Base-by-base conservation (phyloP, 2,888 invertebrate genomes). In the Plagiodera versicolora region DNA sequence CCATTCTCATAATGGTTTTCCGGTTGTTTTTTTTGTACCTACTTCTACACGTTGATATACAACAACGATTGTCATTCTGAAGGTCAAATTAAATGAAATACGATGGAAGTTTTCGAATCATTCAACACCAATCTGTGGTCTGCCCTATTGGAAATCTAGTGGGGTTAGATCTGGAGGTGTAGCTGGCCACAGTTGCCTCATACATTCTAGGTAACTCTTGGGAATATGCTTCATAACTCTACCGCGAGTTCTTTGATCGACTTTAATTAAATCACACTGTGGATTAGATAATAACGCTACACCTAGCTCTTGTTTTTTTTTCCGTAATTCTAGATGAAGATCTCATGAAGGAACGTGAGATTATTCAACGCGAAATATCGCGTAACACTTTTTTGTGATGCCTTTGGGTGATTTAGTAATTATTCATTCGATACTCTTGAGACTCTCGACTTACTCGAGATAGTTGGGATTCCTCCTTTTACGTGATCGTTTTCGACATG, bases 1-100 rank as follows among this genome's bases (percentile, higher is more conserved):
- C 68, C 70, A 73, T 73, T 72, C 71, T 73, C 65, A 58, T 62
- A 56, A 63, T 64, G 64, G 53, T 55, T 69, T 73, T 74, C 75
- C 74, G 72, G 73, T 70, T 9, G 39, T 39, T 64, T 58, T 16
- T 44, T 20, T 53, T 53, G 39, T 39, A 10, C 28, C 6, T 14
- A 19, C 20, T 11, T 20, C 20, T 32, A 39, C 51, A 14, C 24
- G 1, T n/a, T 11, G 19, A 8, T 39, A 18, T 39, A 14, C 20
- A 20, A 44, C 44, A 4, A 14, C 14, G 3, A 39, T n/a, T 39
- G 4, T 8, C 39, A 4, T 39, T 3, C n/a, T 18, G n/a, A 18
- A 20, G 20, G 19, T n/a, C 46, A 46, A 19, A 2, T n/a, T 16
- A 11, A 1, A 18, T n/a, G n/a, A 19, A 20, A 5, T n/a, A 20